Evolutionary conservation across 2,797 vertebrate species (phyloP).

Genomic region (Gallirallus australis): DNA sequence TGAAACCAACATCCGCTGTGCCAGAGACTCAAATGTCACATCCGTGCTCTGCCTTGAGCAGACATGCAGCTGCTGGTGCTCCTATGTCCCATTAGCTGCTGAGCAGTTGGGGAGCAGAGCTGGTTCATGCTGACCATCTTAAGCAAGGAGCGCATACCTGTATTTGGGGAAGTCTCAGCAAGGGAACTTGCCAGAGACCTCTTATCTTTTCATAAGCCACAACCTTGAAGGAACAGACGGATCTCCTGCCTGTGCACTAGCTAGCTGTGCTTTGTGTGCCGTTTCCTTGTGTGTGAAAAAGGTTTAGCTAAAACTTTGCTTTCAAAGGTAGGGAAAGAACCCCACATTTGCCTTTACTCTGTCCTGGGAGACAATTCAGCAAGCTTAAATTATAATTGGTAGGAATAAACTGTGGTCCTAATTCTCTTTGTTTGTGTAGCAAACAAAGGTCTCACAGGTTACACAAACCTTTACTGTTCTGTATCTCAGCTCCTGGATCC

Average conservation of each 20-base stretch:
- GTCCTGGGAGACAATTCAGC: background rate
- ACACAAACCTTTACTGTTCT: background rate
- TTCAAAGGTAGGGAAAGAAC: background rate
- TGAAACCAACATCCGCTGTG: background rate
- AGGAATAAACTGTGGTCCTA: background rate
- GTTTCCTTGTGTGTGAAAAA: background rate
- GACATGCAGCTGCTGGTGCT: background rate
- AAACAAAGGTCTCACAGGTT: background rate
- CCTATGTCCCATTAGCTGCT: background rate
- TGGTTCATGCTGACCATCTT: background rate
- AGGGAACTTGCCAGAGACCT: background rate
- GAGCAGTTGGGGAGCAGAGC: background rate
- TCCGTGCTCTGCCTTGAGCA: background rate
- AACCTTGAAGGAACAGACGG: background rate
- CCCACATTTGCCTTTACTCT: background rate
- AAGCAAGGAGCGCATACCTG: background rate
- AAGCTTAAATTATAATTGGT: background rate
- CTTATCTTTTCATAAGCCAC: background rate
- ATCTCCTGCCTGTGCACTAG: background rate
- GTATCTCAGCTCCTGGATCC: background rate
- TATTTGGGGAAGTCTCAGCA: background rate
- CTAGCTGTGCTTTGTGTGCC: rapidly evolving
- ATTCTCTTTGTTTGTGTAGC: background rate
- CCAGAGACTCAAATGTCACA: background rate
- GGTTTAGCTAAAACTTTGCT: background rate